Evolutionary conservation across 1,140 invertebrate genomes (phyloP).

Genomic region (Stegodyphus mimosarum): DNA sequence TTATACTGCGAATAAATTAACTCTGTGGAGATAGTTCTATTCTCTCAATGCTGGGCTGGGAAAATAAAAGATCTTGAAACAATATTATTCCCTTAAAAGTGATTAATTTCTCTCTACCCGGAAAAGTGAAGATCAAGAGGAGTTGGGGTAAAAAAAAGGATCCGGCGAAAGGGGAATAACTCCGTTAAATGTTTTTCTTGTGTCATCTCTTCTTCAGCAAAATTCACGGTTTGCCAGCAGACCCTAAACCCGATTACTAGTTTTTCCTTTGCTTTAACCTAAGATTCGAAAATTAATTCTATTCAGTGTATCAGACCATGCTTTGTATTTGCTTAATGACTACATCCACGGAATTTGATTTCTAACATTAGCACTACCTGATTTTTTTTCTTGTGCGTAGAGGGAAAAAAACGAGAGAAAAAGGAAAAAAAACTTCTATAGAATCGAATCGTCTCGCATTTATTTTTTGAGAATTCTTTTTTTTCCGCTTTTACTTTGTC

Average conservation of each 20-base stretch:
- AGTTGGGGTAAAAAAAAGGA: too few relatives aligned
- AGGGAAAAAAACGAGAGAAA: too few relatives aligned
- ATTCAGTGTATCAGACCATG: slow-evolving; percentile 31
- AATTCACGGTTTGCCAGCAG: slow-evolving; percentile 19
- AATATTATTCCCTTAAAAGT: slow-evolving; percentile 29
- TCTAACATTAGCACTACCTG: slow-evolving; percentile 30
- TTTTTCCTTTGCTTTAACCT: not conserved
- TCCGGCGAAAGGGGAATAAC: not conserved
- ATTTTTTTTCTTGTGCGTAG: slow-evolving; percentile 4
- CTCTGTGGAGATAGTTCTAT: too few relatives aligned
- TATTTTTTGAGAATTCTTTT: too few relatives aligned
- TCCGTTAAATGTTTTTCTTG: slow-evolving; percentile 22
- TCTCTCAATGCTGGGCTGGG: not conserved
- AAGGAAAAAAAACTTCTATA: too few relatives aligned
- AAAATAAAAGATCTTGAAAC: not conserved
- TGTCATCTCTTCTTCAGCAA: not conserved
- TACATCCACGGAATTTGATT: slow-evolving; percentile 32
- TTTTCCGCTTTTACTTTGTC: too few relatives aligned
- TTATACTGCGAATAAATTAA: too few relatives aligned
- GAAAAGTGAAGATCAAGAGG: not conserved
- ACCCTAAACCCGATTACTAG: slow-evolving; percentile 20
- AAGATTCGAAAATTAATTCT: slow-evolving; percentile 35
- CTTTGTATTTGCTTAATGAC: slow-evolving; percentile 50
- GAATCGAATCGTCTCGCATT: too few relatives aligned
- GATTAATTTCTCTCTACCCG: not conserved